Conservation (phyloP, 2,888 invertebrate genomes). For the Thymelicus acteon region DNA sequence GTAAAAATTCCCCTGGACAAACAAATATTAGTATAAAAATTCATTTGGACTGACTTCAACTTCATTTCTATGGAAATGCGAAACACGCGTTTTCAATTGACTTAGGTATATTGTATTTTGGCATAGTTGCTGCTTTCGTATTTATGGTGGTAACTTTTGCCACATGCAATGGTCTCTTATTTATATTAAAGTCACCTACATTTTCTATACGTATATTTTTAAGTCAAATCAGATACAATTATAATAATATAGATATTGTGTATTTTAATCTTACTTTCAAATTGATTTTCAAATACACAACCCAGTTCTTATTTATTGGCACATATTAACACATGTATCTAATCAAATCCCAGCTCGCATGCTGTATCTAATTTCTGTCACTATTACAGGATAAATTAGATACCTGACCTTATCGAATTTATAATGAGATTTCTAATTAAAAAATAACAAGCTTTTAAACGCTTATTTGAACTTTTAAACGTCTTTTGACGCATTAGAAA, state of each 20-base stretch:
- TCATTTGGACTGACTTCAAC: too few species aligned
- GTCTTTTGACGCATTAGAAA: too few species aligned
- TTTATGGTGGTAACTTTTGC: too few species aligned
- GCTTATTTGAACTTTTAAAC: not conserved
- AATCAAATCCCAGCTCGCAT: not conserved
- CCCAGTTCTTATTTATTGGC: not conserved
- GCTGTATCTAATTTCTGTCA: not conserved
- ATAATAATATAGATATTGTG: not conserved
- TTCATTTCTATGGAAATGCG: too few species aligned
- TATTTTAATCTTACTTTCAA: not conserved
- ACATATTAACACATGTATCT: not conserved
- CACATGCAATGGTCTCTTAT: too few species aligned
- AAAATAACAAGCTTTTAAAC: not conserved
- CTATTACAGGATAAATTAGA: not conserved
- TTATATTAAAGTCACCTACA: too few species aligned
- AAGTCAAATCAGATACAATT: not conserved
- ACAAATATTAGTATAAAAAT: too few species aligned
- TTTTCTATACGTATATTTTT: not conserved
- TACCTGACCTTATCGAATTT: slow-evolving; percentile 5
- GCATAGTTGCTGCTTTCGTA: too few species aligned
- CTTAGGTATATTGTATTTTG: too few species aligned
- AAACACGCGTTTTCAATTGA: too few species aligned
- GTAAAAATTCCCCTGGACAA: too few species aligned
- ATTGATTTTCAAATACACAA: not conserved
- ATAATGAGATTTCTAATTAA: slow-evolving; percentile 6